Evolutionary conservation across 2,797 vertebrate species (phyloP), one percentile per base, ranked within the genome.

Genomic region (Antrozous pallidus): DNA sequence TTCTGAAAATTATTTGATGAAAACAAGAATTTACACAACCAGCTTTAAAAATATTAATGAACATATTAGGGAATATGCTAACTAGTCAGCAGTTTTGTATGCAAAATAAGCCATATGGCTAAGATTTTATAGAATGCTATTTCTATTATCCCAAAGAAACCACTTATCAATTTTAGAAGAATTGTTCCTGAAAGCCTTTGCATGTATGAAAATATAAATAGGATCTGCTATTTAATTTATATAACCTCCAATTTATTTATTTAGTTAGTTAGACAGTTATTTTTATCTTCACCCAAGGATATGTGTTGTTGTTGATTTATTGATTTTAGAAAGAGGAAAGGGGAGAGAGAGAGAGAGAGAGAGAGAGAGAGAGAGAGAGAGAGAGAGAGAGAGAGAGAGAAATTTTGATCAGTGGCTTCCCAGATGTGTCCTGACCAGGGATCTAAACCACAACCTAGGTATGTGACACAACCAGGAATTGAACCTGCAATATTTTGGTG

Each of bases 1-100:
- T 93, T 88, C 45, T 71, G 33, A 75, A 93, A 65, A 87, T 90
- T 51, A 88, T 84, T 22, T 90, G 31, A 14, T 87, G 20, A 18
- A 51, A 13, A 79, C 56, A 28, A 70, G 40, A 78, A 82, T 91
- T 28, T 70, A 84, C 16, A 42, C 31, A 94, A 74, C 56, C 40
- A 26, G 3, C 24, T 84, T 58, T 78, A 80, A 83, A 65, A 90
- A 71, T 13, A 71, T 6, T 13, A 56, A 56, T 67, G n/a, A 78
- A 45, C 8, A 83, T 82, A 47, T 86, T 69, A 28, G 26, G 79
- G 67, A 83, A 87, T 24, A 80, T 42, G 5, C 5, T 54, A 84
- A 49, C n/a, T 42, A 78, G 36, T 4, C 40, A 91, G 71, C 2
- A 13, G 31, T 79, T 85, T 87, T 69, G 5, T 4, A 74, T 63